A percentile compares a stretch with the other conserved stretches of the same genome.
These are phyloP conservation scores for Muscicapa comitata DNA, from an alignment of 2,797 vertebrate genomes.

Conservation along the genomic window DNA sequence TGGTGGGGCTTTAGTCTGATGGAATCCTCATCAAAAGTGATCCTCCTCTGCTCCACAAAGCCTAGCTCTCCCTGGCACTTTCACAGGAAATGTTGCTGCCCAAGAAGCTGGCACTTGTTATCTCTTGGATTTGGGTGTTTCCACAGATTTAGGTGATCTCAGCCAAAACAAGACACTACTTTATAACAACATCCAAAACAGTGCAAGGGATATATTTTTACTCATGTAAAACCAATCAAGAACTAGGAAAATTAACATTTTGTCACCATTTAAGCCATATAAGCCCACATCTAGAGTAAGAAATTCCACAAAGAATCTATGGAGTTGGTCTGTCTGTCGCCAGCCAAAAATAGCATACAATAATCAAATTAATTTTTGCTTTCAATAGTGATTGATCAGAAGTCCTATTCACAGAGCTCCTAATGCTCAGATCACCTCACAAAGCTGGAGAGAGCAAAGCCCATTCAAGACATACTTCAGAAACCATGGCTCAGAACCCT, in stretches of 20 bases:
- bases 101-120: not conserved
- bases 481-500: not conserved
- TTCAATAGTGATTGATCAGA: not conserved
- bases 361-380: not conserved
- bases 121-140: not conserved
- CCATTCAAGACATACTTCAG: not conserved
- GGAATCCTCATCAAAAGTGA: not conserved
- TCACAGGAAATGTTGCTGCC: not conserved
- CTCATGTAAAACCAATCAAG: not conserved
- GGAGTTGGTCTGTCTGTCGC: not conserved
- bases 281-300: not conserved
- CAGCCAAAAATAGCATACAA: not conserved
- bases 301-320: fast-evolving
- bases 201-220: fast-evolving
- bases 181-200: not conserved
- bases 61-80: not conserved
- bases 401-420: not conserved
- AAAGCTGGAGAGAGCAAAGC: not conserved
- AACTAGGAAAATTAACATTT: not conserved
- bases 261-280: not conserved
- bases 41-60: not conserved
- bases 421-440: not conserved
- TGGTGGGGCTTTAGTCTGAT: not conserved
- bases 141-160: fast-evolving
- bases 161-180: not conserved